Conservation (phyloP, 2,888 invertebrate species). For the Andrena bicolor region DNA sequence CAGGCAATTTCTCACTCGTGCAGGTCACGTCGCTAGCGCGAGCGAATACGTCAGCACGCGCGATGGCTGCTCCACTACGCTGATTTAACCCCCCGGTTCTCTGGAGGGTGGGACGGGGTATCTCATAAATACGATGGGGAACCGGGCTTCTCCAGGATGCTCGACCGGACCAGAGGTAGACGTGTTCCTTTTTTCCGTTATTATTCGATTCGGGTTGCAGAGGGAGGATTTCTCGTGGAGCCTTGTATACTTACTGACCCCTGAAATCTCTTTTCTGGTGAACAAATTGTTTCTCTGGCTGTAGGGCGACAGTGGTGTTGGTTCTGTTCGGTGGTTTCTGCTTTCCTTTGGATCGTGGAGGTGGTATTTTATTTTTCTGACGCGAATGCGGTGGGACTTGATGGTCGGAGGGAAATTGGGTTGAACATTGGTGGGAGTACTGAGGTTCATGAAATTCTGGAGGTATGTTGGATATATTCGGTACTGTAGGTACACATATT, state of each 20-base stretch:
- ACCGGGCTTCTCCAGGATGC: conserved; percentile 37
- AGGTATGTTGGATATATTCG: too few relatives aligned
- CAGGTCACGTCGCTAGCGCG: conserved; percentile 63
- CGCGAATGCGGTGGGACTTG: neutral
- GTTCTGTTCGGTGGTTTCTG: neutral
- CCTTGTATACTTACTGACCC: conserved; percentile 34
- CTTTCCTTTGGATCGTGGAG: neutral
- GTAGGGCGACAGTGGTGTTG: neutral
- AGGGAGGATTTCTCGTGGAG: conserved; percentile 35
- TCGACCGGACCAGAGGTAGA: conserved; percentile 20
- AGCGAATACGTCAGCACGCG: conserved; percentile 58
- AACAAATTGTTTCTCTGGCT: conserved; percentile 51
- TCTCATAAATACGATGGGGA: conserved; percentile 58
- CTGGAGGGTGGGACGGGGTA: conserved; percentile 15
- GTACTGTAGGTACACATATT: too few relatives aligned
- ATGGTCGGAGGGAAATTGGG: neutral
- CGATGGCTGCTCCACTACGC: conserved; percentile 23
- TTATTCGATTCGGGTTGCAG: conserved; percentile 26
- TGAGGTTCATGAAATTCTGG: too few relatives aligned
- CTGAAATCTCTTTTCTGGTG: conserved; percentile 40
- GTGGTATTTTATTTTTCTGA: neutral
- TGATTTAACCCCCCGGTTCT: conserved; percentile 51
- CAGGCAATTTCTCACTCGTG: conserved; percentile 65
- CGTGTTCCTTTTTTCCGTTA: conserved; percentile 37
- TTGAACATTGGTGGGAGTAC: too few relatives aligned